Conservation (phyloP, 1,140 invertebrate species). For the Drosophila guanche region DNA sequence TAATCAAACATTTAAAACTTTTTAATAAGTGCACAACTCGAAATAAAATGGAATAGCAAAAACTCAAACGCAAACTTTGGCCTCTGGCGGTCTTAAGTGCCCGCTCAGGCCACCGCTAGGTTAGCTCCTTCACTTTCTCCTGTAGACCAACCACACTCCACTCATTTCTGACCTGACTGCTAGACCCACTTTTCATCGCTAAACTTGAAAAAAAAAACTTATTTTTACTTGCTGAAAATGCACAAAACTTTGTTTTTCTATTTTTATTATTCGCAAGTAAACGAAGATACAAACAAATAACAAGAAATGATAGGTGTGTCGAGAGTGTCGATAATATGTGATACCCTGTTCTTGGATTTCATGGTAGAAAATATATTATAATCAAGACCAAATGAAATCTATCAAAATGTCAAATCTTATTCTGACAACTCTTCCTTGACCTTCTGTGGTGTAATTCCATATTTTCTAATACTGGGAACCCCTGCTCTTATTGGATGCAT, state of each 20-base stretch:
- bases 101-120: conserved; percentile 9
- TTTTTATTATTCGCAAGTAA: conserved; percentile 33
- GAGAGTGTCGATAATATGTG: no score
- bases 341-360: no score
- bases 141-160: background rate
- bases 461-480: no score
- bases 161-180: background rate
- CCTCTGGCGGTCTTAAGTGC: conserved; percentile 44
- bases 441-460: no score
- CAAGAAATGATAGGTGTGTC: no score
- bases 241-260: conserved; percentile 29
- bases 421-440: no score
- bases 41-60: conserved; percentile 55
- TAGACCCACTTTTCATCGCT: conserved; percentile 3
- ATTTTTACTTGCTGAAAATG: conserved; percentile 25
- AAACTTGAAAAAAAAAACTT: conserved; percentile 28
- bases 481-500: no score
- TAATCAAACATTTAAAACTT: conserved; percentile 81
- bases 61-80: conserved; percentile 48
- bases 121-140: background rate
- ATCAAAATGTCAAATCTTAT: no score
- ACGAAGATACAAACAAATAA: conserved; percentile 24
- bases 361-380: no score
- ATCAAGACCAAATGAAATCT: no score
- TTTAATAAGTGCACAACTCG: conserved; percentile 63